phyloP scores from a whole-genome alignment of 2,888 invertebrate genomes.

The Drosophila testacea region DNA sequence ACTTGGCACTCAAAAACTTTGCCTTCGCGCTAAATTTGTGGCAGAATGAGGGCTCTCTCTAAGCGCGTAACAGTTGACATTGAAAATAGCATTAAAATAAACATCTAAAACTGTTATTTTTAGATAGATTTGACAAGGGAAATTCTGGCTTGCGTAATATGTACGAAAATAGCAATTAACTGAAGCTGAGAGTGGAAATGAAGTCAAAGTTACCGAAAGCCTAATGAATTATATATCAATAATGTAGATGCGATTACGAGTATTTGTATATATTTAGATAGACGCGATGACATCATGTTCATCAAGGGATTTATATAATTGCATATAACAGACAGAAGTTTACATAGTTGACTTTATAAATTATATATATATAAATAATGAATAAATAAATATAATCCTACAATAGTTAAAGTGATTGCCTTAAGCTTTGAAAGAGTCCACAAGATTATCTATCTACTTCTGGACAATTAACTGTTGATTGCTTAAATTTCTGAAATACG shows the following conservation, averaged over 20 bases:
- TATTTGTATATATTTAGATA: neutral
- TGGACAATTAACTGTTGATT: too few relatives aligned
- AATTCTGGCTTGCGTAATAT: slow-evolving; percentile 29
- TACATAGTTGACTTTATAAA: neutral
- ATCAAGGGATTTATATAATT: neutral
- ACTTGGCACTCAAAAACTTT: slow-evolving; percentile 62
- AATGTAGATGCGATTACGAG: neutral
- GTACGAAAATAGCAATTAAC: slow-evolving; percentile 29
- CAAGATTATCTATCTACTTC: too few relatives aligned
- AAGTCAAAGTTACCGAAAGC: neutral
- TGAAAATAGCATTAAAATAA: slow-evolving; percentile 60
- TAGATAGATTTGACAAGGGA: slow-evolving; percentile 27
- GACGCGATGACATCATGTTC: neutral
- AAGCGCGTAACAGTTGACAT: slow-evolving; percentile 63
- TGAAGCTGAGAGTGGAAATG: slow-evolving; percentile 25
- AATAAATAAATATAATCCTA: too few relatives aligned
- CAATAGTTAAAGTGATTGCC: too few relatives aligned
- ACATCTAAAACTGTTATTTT: slow-evolving; percentile 52
- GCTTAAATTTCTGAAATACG: too few relatives aligned
- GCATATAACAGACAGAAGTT: neutral
- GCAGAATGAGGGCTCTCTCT: slow-evolving; percentile 21
- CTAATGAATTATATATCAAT: slow-evolving; percentile 14
- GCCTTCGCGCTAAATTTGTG: slow-evolving; percentile 26
- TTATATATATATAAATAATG: neutral
- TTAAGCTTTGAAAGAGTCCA: too few relatives aligned